Conservation (phyloP, 1,140 invertebrate species). For the Colletes latitarsis region DNA sequence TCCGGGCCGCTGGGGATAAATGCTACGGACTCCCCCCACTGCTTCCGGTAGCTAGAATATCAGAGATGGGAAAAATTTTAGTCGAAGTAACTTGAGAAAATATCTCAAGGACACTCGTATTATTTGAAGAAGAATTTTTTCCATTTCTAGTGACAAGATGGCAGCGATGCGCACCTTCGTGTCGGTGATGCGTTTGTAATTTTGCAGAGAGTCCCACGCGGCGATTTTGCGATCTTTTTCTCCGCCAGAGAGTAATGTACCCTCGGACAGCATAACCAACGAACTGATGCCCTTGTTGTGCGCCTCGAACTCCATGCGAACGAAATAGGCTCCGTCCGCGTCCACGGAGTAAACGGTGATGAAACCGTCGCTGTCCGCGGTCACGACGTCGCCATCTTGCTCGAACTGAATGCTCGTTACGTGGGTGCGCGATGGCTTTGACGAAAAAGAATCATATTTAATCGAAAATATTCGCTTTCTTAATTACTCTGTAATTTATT, state of each 20-base stretch:
- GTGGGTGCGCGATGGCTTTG: constrained; percentile 89
- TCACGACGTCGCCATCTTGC: constrained; percentile 95
- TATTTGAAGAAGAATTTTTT: no score
- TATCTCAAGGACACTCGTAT: no score
- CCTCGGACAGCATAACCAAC: constrained; percentile 93
- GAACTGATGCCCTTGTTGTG: constrained; percentile 93
- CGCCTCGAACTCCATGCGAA: constrained; percentile 93
- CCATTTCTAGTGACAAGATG: no score
- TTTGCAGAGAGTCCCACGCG: constrained; percentile 95
- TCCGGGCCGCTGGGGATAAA: constrained; percentile 92
- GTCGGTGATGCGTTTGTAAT: constrained; percentile 94
- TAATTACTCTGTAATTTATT: no score
- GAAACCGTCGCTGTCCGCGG: constrained; percentile 96
- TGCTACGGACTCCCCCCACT: constrained; percentile 91
- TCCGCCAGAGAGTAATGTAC: constrained; percentile 93
- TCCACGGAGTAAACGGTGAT: constrained; percentile 96
- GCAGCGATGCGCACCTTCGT: constrained; percentile 85
- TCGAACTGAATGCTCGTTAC: constrained; percentile 94
- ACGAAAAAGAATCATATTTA: neutral
- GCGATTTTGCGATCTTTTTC: constrained; percentile 94
- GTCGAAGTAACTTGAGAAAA: no score
- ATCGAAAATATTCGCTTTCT: neutral
- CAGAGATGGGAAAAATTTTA: no score
- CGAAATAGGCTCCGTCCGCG: constrained; percentile 92
- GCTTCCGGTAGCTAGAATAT: constrained; percentile 88